These are phyloP conservation scores for Euthynnus affinis DNA, from an alignment of 2,797 vertebrate species.

Conservation along the genomic window DNA sequence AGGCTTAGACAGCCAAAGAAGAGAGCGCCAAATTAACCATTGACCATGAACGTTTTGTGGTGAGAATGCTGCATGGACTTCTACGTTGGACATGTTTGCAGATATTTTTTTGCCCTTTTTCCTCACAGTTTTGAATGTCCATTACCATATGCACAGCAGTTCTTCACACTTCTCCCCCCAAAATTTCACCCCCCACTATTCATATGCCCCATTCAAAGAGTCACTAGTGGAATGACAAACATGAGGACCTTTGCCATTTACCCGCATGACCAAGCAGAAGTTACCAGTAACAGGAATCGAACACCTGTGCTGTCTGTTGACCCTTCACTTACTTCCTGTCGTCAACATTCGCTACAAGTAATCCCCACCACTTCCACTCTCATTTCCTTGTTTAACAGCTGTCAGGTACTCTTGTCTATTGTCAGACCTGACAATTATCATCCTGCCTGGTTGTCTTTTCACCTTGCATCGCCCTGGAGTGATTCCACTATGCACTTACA, in stretches of 20 bases:
- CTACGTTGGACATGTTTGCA: neutral
- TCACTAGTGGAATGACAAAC: neutral
- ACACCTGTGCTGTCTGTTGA: too few species aligned
- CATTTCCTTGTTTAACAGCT: neutral
- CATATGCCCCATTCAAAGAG: neutral
- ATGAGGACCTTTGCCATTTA: too few species aligned
- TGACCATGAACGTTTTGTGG: slow-evolving; percentile 38
- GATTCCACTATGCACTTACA: neutral
- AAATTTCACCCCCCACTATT: too few species aligned
- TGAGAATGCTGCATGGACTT: slow-evolving; percentile 14
- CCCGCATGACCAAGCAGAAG: too few species aligned
- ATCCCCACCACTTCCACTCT: neutral
- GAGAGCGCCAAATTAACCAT: slow-evolving; percentile 34
- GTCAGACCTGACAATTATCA: neutral
- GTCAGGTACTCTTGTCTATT: neutral
- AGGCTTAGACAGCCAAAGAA: slow-evolving; percentile 32
- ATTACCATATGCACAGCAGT: neutral
- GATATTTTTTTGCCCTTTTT: neutral
- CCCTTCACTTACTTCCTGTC: neutral
- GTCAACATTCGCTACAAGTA: neutral
- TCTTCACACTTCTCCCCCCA: too few species aligned
- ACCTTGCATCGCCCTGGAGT: neutral
- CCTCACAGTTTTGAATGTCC: slow-evolving; percentile 9
- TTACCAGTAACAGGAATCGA: too few species aligned
- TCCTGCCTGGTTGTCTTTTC: neutral